Percentiles rank a stretch among this genome's conserved stretches.
phyloP scores from a whole-genome alignment of 2,888 invertebrate genomes.

The Alcis repandata region DNA sequence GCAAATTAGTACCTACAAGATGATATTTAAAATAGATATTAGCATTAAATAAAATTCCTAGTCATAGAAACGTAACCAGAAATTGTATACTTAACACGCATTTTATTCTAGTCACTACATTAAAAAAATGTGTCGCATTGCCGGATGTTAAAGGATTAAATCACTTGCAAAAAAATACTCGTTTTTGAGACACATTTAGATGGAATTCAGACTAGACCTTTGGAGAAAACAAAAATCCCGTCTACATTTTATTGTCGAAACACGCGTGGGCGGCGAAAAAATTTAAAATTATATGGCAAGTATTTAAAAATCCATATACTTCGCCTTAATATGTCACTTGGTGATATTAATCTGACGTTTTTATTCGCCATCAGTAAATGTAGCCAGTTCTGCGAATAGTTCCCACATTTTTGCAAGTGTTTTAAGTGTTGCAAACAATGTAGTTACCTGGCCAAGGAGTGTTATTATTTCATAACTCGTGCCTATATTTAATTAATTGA shows the following conservation, averaged over 20 bases:
- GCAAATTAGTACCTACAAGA: conserved; percentile 25
- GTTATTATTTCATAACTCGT: conserved; percentile 23
- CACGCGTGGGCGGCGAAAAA: conserved; percentile 38
- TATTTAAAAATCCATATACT: conserved; percentile 32
- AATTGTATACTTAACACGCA: conserved; percentile 13
- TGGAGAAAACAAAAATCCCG: conserved; percentile 26
- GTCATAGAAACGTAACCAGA: conserved; percentile 17
- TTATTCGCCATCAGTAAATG: conserved; percentile 28
- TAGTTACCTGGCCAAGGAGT: conserved; percentile 20
- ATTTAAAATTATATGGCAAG: conserved; percentile 16
- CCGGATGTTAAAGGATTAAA: conserved; percentile 29
- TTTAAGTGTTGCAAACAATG: conserved; percentile 29
- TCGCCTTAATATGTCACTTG: conserved; percentile 17
- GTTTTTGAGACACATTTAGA: conserved; percentile 26
- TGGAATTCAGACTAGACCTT: conserved; percentile 21
- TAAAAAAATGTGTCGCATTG: conserved; percentile 11
- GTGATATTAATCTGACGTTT: conserved; percentile 29
- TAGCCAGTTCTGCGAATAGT: conserved; percentile 24
- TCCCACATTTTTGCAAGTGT: conserved; percentile 34
- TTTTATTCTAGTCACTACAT: conserved; percentile 14
- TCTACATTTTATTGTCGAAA: conserved; percentile 27
- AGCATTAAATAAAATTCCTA: conserved; percentile 30
- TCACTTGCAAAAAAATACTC: conserved; percentile 33
- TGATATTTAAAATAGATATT: conserved; percentile 23
- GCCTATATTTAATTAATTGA: not conserved